A percentile compares a stretch with the other conserved stretches of the same genome.
These are phyloP conservation scores for Chrysodeixis includens DNA, from an alignment of 2,888 invertebrate species.

Conservation along the genomic window DNA sequence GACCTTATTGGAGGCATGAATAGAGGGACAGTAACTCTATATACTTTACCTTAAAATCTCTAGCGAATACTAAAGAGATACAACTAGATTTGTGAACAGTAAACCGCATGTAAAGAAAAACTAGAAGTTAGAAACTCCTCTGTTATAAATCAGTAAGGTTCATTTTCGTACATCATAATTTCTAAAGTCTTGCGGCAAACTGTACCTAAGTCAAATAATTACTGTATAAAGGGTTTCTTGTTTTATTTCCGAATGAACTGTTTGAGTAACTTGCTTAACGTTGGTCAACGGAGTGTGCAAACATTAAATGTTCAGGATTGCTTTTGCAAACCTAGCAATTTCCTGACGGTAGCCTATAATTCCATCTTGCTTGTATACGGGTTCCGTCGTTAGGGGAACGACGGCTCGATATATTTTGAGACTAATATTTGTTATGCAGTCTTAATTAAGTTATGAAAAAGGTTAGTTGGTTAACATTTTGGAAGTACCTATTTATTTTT, in stretches of 20 bases:
- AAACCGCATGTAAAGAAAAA: too few species aligned
- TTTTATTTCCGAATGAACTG: slow-evolving; percentile 4
- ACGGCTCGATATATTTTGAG: not conserved
- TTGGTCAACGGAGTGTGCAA: slow-evolving; percentile 4
- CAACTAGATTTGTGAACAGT: too few species aligned
- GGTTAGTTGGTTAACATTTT: too few species aligned
- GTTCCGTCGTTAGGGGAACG: slow-evolving; percentile 2
- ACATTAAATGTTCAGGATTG: slow-evolving; percentile 3
- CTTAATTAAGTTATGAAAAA: not conserved
- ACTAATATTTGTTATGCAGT: not conserved
- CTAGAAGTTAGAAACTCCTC: not conserved
- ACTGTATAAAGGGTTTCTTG: slow-evolving; percentile 1
- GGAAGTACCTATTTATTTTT: too few species aligned
- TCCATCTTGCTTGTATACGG: slow-evolving; percentile 4
- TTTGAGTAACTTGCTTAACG: slow-evolving; percentile 4
- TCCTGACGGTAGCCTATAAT: slow-evolving; percentile 4
- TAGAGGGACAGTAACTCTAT: too few species aligned
- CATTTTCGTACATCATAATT: not conserved
- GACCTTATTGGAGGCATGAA: too few species aligned
- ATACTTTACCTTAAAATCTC: too few species aligned
- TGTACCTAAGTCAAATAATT: slow-evolving; percentile 4
- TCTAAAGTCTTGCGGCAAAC: not conserved
- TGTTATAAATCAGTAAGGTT: not conserved
- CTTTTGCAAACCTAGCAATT: slow-evolving; percentile 4
- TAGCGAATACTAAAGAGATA: too few species aligned